Conservation (phyloP, 2,113 vertebrate species). For the Esox niger region DNA sequence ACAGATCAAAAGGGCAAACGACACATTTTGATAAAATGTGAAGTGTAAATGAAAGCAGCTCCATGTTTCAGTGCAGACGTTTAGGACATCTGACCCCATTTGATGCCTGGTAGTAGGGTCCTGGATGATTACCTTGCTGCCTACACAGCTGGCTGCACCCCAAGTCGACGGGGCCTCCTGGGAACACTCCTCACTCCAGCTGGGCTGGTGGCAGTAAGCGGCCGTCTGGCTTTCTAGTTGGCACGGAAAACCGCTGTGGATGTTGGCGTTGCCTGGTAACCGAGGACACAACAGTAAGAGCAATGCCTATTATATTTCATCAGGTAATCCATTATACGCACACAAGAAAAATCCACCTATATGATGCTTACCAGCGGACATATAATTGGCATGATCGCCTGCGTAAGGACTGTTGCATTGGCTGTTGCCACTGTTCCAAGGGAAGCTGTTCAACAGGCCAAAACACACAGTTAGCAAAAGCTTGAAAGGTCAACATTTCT, state of each 20-base stretch:
- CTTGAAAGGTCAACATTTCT: neutral
- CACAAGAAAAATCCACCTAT: no score
- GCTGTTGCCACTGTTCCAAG: constrained; percentile 66
- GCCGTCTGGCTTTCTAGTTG: constrained; percentile 56
- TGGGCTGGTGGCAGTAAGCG: constrained; percentile 51
- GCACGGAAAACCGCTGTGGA: constrained; percentile 56
- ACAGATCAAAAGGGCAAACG: no score
- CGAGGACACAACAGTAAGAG: no score
- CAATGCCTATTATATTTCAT: no score
- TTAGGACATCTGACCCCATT: no score
- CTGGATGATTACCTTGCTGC: constrained; percentile 67
- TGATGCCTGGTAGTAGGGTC: no score
- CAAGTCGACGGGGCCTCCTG: constrained; percentile 65
- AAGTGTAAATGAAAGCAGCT: no score
- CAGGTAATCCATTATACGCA: no score
- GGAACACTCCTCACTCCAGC: constrained; percentile 69
- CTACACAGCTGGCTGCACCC: constrained; percentile 69
- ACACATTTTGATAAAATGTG: no score
- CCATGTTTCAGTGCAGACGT: no score
- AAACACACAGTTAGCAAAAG: neutral
- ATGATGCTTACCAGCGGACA: constrained; percentile 48
- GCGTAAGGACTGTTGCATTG: constrained; percentile 63
- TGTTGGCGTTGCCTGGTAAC: constrained; percentile 61
- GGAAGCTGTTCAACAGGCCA: constrained; percentile 57
- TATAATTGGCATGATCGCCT: constrained; percentile 55